A percentile compares a stretch with the other conserved stretches of the same genome.
These are phyloP conservation scores for Chiroxiphia lanceolata DNA, from an alignment of 2,797 vertebrate genomes.

Conservation along the genomic window DNA sequence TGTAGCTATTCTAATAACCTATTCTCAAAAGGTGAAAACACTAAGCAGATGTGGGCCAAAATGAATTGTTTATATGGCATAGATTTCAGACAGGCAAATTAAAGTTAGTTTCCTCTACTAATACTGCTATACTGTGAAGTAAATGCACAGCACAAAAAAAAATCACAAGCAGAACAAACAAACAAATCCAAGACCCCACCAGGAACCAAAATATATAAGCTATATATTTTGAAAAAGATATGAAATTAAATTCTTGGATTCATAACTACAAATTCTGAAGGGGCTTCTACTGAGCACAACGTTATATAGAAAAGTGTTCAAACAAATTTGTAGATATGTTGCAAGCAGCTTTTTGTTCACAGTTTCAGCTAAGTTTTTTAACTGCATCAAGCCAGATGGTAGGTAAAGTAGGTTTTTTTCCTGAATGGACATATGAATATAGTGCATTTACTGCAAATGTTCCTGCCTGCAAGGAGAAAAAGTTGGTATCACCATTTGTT, in stretches of 20 bases:
- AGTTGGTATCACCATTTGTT: background rate
- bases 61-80: background rate
- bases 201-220: background rate
- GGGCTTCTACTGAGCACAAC: background rate
- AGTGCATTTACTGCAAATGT: background rate
- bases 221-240: background rate
- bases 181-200: background rate
- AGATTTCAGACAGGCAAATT: background rate
- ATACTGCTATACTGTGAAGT: background rate
- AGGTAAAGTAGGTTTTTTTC: background rate
- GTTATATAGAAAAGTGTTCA: background rate
- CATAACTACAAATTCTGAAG: background rate
- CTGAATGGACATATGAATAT: background rate
- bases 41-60: slow-evolving; percentile 20
- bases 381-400: background rate
- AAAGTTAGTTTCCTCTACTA: background rate
- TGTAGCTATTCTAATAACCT: background rate
- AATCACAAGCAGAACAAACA: background rate
- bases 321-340: background rate
- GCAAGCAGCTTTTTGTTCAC: background rate
- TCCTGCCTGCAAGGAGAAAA: background rate
- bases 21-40: slow-evolving; percentile 17
- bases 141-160: background rate
- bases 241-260: background rate
- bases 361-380: background rate